Base-by-base conservation (phyloP, 2,888 invertebrate species). In the Mythimna impura region DNA sequence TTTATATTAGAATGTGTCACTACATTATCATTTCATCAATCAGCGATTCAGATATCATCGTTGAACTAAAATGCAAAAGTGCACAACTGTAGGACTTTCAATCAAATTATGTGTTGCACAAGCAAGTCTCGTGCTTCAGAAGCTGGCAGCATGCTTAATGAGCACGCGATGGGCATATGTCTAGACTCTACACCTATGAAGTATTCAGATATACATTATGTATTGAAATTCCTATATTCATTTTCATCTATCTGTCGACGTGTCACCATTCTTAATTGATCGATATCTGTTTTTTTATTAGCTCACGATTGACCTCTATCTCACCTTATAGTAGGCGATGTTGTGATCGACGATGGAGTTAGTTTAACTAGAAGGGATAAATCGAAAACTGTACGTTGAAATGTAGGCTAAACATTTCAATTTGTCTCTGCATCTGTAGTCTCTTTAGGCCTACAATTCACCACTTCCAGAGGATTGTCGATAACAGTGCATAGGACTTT, bases 21-120 rank as follows among this genome's bases (percentile, higher is more conserved):
- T 12, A 14, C 0, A 75, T 64, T 54, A 61, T 62, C 4, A 69
- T 68, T 71, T 54, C 4, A 52, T 34, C 25, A 62, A 69, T 82
- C 79, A 64, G 50, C 22, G 10, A 82, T 79, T 71, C 79, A 61
- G 61, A 17, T 57, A 40, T 65, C 61, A 79, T 83, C 64, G 80
- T 10, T 73, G 83, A 17, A 34, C 73, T 73, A 83, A 83, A 83
- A 73, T 80, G 83, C 65, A 61, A 83, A 83, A 83, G 67, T 80
- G 83, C 65, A 47, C 43, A 58, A 20, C 52, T 25, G 73, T n/a
- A 79, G 34, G 1, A 57, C 12, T 52, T 47, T 83, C 73, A 58
- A 47, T 74, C 50, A 81, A 40, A 58, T 30, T 34, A 20, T 43
- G 43, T 58, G 47, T 83, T 80, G 60, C 6, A 52, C 40, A 80